A percentile compares a stretch with the other conserved stretches of the same genome.
phyloP scores from a whole-genome alignment of 1,140 invertebrate species.

The Camponotus pennsylvanicus region DNA sequence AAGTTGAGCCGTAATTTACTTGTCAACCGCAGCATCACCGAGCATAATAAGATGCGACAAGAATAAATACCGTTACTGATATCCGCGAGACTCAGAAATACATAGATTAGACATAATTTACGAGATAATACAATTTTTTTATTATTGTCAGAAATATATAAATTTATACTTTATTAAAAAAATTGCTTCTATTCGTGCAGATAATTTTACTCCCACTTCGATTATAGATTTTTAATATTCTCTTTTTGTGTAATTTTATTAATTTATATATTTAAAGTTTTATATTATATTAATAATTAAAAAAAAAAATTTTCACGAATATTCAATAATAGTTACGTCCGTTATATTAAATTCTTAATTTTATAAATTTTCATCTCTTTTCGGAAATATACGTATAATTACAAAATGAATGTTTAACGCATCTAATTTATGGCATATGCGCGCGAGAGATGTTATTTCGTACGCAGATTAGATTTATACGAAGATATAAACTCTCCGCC shows the following conservation, averaged over 20 bases:
- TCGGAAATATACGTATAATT: neutral
- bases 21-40: conserved; percentile 13
- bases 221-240: neutral
- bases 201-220: neutral
- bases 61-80: conserved; percentile 13
- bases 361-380: neutral
- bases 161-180: neutral
- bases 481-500: neutral
- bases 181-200: neutral
- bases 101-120: neutral
- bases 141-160: neutral
- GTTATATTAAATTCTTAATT: neutral
- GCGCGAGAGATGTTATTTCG: neutral
- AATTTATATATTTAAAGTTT: too few species aligned
- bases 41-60: neutral
- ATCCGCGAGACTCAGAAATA: neutral
- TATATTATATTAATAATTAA: too few species aligned
- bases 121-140: neutral
- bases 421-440: neutral
- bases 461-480: neutral
- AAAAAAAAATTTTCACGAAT: neutral
- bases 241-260: neutral
- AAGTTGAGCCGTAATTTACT: conserved; percentile 27
- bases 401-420: neutral
- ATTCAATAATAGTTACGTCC: neutral